phyloP scores from a whole-genome alignment of 2,113 vertebrate genomes.

The Prionailurus bengalensis region DNA sequence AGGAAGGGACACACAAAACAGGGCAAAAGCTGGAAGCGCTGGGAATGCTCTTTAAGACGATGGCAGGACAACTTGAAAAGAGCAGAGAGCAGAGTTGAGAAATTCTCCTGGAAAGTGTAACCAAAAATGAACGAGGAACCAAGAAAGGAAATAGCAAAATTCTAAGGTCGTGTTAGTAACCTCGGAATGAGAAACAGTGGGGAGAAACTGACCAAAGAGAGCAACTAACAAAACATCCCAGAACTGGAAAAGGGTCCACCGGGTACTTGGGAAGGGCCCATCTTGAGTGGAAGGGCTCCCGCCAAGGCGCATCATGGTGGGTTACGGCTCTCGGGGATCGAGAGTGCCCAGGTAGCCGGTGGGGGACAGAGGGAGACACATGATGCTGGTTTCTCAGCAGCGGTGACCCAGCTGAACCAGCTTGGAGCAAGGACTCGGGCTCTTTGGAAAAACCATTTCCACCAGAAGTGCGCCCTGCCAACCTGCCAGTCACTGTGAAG shows the following conservation, averaged over 20 bases:
- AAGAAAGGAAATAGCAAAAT: not conserved
- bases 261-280: not conserved
- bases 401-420: not conserved
- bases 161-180: not conserved
- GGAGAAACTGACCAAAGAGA: not conserved
- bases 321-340: not conserved
- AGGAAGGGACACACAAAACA: not conserved
- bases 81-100: not conserved
- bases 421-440: not conserved
- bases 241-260: no score
- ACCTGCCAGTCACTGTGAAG: no score
- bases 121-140: not conserved
- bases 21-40: no score
- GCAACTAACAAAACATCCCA: not conserved
- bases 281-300: accelerated
- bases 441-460: not conserved
- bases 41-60: not conserved
- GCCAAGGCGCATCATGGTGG: accelerated
- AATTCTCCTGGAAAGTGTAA: accelerated
- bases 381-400: not conserved
- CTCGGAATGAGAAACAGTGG: accelerated
- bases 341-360: not conserved
- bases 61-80: no score
- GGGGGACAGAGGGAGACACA: not conserved
- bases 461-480: not conserved